Conservation (phyloP, 2,888 invertebrate species). For the Meganola albula region DNA sequence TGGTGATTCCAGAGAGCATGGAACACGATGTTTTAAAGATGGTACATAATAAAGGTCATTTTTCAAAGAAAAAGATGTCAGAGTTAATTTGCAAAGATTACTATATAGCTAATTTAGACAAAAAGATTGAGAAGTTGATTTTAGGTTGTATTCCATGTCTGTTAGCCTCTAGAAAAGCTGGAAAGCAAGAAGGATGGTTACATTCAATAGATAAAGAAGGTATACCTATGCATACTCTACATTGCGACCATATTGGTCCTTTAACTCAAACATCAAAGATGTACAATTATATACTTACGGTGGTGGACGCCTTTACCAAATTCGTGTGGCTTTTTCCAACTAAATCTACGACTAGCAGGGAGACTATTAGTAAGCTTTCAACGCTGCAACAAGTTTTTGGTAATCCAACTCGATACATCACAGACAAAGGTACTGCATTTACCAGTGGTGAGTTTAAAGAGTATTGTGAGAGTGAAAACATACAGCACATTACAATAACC, state of each 20-base stretch:
- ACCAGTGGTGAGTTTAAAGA: constrained; percentile 5
- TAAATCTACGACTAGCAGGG: constrained; percentile 34
- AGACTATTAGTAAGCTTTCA: background rate
- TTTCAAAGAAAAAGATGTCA: constrained; percentile 15
- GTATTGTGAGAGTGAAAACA: constrained; percentile 4
- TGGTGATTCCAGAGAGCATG: constrained; percentile 4
- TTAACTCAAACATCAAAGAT: constrained; percentile 32
- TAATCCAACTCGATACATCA: constrained; percentile 6
- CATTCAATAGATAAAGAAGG: constrained; percentile 34
- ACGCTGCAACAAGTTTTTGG: constrained; percentile 7
- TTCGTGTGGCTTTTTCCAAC: constrained; percentile 43
- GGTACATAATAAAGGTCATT: constrained; percentile 24
- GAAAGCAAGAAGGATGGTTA: constrained; percentile 25
- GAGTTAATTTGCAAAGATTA: constrained; percentile 14
- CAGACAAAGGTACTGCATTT: constrained; percentile 7
- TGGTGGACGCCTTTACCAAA: constrained; percentile 42
- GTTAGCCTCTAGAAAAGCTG: constrained; percentile 23
- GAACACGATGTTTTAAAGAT: constrained; percentile 16
- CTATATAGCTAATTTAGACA: constrained; percentile 14
- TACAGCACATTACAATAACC: constrained; percentile 3
- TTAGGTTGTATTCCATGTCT: constrained; percentile 20
- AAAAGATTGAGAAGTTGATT: constrained; percentile 19
- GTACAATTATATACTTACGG: constrained; percentile 40
- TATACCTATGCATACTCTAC: constrained; percentile 33
- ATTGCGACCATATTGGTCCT: constrained; percentile 43